Evolutionary conservation across 92 coral and sea anemone species (phyloP).

Genomic region (Umimayanthus kanabou): DNA sequence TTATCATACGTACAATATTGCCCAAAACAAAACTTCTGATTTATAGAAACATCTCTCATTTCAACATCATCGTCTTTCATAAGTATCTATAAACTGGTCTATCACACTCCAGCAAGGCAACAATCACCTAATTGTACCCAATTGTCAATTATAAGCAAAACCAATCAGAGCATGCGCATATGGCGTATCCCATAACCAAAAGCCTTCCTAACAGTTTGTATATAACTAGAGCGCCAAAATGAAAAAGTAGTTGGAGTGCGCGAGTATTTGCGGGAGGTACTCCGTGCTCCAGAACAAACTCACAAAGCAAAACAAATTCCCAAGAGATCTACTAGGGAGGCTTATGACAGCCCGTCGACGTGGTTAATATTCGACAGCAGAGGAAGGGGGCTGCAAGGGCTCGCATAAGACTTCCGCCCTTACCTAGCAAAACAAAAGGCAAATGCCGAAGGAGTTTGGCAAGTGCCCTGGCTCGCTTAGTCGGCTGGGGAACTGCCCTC

Average conservation of each 20-base stretch:
- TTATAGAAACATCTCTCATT: too few species aligned
- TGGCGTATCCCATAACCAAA: neutral
- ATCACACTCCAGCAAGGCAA: too few species aligned
- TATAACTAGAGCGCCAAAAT: neutral
- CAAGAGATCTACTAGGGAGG: neutral
- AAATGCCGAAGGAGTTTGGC: neutral
- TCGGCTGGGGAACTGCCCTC: conserved; percentile 6
- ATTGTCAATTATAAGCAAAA: too few species aligned
- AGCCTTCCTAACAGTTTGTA: too few species aligned
- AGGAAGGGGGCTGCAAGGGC: conserved; percentile 11
- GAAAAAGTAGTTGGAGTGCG: neutral
- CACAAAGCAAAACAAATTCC: neutral
- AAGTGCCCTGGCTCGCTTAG: neutral
- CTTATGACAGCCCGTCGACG: conserved; percentile 15
- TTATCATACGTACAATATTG: too few species aligned
- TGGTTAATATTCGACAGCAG: neutral
- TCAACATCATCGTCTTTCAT: too few species aligned
- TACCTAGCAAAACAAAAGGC: too few species aligned
- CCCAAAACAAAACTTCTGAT: too few species aligned
- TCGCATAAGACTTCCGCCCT: conserved; percentile 28
- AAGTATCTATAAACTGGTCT: too few species aligned
- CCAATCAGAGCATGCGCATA: conserved; percentile 22
- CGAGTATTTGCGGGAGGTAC: conserved; percentile 24
- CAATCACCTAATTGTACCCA: too few species aligned
- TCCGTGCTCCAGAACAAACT: neutral